Evolutionary conservation across 2,888 invertebrate genomes (phyloP).

Genomic region (Leptinotarsa rubiginosa): DNA sequence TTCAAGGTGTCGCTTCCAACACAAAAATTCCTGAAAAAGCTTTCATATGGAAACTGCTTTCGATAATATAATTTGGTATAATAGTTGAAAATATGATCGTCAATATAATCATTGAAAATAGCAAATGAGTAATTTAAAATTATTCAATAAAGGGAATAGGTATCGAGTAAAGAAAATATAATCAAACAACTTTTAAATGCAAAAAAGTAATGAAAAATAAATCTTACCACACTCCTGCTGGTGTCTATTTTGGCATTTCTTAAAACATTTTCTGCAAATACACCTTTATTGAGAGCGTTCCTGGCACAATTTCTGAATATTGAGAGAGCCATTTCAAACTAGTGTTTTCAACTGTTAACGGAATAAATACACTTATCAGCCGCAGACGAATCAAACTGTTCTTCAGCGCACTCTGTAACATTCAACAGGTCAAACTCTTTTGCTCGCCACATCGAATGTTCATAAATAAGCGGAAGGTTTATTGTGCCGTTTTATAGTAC

Average conservation of each 20-base stretch:
- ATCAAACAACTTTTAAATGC: neutral
- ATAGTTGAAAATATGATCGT: too few relatives aligned
- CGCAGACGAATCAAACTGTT: conserved; percentile 4
- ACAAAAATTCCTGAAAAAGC: too few relatives aligned
- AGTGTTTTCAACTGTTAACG: neutral
- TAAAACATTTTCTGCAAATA: conserved; percentile 57
- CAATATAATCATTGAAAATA: too few relatives aligned
- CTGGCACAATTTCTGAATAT: conserved; percentile 66
- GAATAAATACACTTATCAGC: neutral
- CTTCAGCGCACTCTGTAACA: conserved; percentile 16
- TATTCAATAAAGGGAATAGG: too few relatives aligned
- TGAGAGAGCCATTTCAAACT: conserved; percentile 67
- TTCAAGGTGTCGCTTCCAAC: neutral
- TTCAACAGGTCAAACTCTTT: conserved; percentile 32
- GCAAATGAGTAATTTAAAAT: too few relatives aligned
- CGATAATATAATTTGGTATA: too few relatives aligned
- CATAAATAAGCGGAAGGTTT: conserved; percentile 15
- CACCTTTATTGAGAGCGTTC: conserved; percentile 65
- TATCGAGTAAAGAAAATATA: neutral
- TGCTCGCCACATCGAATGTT: conserved; percentile 15
- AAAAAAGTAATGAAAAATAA: neutral
- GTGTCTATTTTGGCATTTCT: conserved; percentile 62
- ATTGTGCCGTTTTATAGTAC: conserved; percentile 8
- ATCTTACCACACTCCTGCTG: conserved; percentile 65
- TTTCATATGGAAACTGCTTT: too few relatives aligned